A percentile compares a stretch with the other conserved stretches of the same genome.
Conservation (phyloP, 1,140 invertebrate species). For the Schmidtea mediterranea region DNA sequence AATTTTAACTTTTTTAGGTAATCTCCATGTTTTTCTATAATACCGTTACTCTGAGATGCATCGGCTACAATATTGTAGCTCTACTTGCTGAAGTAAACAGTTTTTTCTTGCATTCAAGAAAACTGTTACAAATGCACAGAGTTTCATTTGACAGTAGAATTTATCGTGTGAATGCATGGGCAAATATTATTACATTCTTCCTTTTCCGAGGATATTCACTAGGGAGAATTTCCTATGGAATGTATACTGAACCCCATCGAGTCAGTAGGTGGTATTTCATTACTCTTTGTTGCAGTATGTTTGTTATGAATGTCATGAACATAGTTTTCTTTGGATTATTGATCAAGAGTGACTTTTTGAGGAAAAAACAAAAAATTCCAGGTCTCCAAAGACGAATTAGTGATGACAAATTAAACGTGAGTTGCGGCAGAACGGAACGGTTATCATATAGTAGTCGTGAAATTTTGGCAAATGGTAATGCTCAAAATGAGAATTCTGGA, state of each 20-base stretch:
- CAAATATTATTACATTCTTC: conserved; percentile 16
- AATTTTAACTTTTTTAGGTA: conserved; percentile 13
- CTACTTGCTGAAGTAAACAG: conserved; percentile 19
- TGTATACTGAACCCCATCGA: conserved; percentile 10
- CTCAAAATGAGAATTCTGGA: too few species aligned
- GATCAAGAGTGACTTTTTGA: conserved; percentile 16
- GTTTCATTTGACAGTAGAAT: conserved; percentile 11
- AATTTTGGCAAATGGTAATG: too few species aligned
- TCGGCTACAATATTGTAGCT: conserved; percentile 17
- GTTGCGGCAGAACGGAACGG: too few species aligned
- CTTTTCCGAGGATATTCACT: conserved; percentile 13
- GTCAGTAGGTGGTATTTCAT: conserved; percentile 12
- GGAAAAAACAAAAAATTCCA: conserved; percentile 4
- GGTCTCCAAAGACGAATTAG: too few species aligned
- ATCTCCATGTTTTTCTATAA: conserved; percentile 19
- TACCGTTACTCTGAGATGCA: conserved; percentile 12
- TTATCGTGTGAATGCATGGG: conserved; percentile 11
- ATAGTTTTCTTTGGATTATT: conserved; percentile 16
- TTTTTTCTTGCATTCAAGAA: conserved; percentile 19
- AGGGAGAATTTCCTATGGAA: conserved; percentile 11
- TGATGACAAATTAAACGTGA: too few species aligned
- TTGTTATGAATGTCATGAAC: conserved; percentile 17
- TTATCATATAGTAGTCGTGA: too few species aligned
- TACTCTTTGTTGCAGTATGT: conserved; percentile 11
- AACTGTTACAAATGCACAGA: conserved; percentile 16